Conservation (phyloP, 2,113 vertebrate genomes). For the Galeopterus variegatus region DNA sequence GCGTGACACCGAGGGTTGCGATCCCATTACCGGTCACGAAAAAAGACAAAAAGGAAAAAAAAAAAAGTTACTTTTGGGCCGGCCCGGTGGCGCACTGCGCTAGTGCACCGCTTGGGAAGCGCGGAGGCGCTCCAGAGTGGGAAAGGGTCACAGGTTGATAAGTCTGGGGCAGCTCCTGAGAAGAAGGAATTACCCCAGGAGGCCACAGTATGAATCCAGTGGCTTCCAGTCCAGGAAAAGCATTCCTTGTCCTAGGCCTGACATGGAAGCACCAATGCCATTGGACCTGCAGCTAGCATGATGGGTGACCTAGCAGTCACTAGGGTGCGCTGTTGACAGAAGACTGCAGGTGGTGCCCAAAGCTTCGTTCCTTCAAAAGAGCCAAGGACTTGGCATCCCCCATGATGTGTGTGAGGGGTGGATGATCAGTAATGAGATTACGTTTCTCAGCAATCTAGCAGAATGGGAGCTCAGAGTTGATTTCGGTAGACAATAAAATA, state of each 20-base stretch:
- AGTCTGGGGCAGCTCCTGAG: neutral
- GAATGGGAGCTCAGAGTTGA: neutral
- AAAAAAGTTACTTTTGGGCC: no score
- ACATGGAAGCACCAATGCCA: neutral
- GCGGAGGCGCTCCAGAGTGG: no score
- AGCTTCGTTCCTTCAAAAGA: neutral
- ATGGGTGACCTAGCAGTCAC: neutral
- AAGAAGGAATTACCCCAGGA: neutral
- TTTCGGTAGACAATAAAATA: slow-evolving; percentile 31
- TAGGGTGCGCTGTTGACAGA: neutral
- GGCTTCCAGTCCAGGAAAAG: neutral
- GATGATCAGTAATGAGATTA: neutral
- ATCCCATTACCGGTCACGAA: no score
- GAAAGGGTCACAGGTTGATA: neutral
- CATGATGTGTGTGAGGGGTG: neutral
- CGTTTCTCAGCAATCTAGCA: neutral
- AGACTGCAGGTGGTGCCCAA: neutral
- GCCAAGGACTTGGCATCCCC: neutral
- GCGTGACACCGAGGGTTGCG: no score
- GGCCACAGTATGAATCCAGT: neutral
- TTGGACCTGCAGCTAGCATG: neutral
- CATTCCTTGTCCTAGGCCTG: neutral
- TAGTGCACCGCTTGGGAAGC: no score
- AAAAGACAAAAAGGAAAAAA: no score
- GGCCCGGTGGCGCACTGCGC: no score